A percentile compares a stretch with the other conserved stretches of the same genome.
phyloP scores from a whole-genome alignment of 1,140 invertebrate genomes.

The Cherax quadricarinatus region DNA sequence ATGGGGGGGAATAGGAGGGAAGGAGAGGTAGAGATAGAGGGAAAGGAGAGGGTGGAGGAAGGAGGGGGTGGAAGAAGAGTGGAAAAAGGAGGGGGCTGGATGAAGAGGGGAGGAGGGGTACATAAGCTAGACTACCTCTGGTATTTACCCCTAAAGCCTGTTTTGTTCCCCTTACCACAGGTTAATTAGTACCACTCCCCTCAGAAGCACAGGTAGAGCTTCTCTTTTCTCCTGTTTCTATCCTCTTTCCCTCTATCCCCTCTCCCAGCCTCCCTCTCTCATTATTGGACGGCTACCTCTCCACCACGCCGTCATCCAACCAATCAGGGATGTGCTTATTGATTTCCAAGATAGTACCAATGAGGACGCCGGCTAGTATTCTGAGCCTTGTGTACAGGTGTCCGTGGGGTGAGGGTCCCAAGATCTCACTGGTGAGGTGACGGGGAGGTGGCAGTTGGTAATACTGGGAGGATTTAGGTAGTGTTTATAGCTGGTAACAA shows the following conservation, averaged over 20 bases:
- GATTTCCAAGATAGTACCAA: not conserved
- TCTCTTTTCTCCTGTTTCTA: not conserved
- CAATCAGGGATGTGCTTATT: slow-evolving; percentile 30
- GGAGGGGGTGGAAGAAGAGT: too few species aligned
- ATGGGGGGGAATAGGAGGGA: too few species aligned
- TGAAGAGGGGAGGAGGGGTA: too few species aligned
- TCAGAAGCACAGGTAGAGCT: slow-evolving; percentile 24
- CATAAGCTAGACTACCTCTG: not conserved
- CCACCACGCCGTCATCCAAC: not conserved
- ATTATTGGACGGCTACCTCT: slow-evolving; percentile 13
- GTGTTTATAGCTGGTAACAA: not conserved
- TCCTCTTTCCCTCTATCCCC: too few species aligned
- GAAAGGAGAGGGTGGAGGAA: too few species aligned
- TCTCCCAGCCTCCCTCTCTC: not conserved
- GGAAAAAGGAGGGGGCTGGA: too few species aligned
- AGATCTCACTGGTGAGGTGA: not conserved
- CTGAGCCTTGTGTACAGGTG: not conserved
- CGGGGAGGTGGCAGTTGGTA: not conserved
- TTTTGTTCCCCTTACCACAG: slow-evolving; percentile 32
- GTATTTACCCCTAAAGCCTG: slow-evolving; percentile 8
- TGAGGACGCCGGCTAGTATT: not conserved
- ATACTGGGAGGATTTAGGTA: not conserved
- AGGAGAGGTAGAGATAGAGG: too few species aligned
- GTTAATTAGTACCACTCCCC: slow-evolving; percentile 21
- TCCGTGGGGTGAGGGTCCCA: not conserved